A percentile compares a stretch with the other conserved stretches of the same genome.
Evolutionary conservation across 2,888 invertebrate genomes (phyloP).

Genomic region (Endomychus coccineus): DNA sequence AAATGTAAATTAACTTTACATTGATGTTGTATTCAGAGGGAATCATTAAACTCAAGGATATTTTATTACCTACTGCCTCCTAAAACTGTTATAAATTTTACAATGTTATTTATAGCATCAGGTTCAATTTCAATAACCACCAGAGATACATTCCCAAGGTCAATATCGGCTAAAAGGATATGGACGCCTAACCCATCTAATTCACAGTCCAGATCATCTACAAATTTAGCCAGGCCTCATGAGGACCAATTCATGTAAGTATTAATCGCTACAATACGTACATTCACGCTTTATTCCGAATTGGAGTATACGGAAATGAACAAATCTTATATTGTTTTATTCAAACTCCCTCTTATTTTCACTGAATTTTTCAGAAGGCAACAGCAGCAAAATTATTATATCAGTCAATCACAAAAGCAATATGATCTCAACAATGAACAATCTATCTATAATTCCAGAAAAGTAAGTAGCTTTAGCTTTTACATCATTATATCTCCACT

Average conservation of each 20-base stretch:
- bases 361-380: not conserved
- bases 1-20: too few relatives aligned
- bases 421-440: not conserved
- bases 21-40: too few relatives aligned
- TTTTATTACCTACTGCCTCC: too few relatives aligned
- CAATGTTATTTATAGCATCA: slow-evolving; percentile 35
- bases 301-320: not conserved
- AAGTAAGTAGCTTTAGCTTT: too few relatives aligned
- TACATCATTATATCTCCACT: too few relatives aligned
- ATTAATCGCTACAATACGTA: too few relatives aligned
- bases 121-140: slow-evolving; percentile 40
- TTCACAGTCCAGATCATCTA: slow-evolving; percentile 31
- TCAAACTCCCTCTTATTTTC: too few relatives aligned
- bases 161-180: slow-evolving; percentile 31
- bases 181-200: slow-evolving; percentile 29
- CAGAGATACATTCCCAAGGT: slow-evolving; percentile 38
- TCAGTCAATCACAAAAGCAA: not conserved
- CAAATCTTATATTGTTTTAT: not conserved
- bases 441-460: not conserved
- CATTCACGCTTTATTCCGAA: too few relatives aligned
- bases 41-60: too few relatives aligned
- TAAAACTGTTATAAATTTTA: not conserved
- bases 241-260: slow-evolving; percentile 16
- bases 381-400: not conserved
- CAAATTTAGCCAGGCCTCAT: slow-evolving; percentile 23